These are phyloP conservation scores for Aphidius gifuensis DNA, from an alignment of 1,140 invertebrate species.

Conservation along the genomic window DNA sequence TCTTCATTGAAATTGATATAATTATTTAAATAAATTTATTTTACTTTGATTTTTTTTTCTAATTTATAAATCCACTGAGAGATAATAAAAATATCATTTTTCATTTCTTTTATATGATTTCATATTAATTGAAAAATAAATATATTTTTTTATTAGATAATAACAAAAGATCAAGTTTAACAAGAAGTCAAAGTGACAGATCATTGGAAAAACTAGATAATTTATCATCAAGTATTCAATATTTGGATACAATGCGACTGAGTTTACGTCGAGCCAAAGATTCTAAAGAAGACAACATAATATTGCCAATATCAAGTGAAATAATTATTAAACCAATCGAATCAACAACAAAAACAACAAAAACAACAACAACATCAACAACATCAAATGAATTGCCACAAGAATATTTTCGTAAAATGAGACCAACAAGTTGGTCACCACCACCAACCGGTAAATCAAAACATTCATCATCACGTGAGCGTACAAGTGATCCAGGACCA, in stretches of 20 bases:
- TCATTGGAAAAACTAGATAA: conserved; percentile 33
- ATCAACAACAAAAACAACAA: conserved; percentile 13
- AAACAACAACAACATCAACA: conserved; percentile 12
- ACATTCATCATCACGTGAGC: conserved; percentile 24
- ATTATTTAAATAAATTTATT: too few relatives aligned
- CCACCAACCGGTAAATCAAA: conserved; percentile 41
- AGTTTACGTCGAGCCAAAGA: conserved; percentile 59
- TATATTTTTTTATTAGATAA: conserved; percentile 14
- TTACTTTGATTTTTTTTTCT: too few relatives aligned
- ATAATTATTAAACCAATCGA: background rate
- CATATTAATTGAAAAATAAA: too few relatives aligned
- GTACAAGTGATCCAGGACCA: conserved; percentile 29
- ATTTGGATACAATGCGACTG: conserved; percentile 76
- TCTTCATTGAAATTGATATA: too few relatives aligned
- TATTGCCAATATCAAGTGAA: background rate
- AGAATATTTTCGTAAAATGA: conserved; percentile 45
- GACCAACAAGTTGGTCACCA: conserved; percentile 50
- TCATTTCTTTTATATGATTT: too few relatives aligned
- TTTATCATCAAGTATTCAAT: conserved; percentile 44
- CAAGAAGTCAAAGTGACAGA: conserved; percentile 49
- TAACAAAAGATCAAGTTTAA: conserved; percentile 26
- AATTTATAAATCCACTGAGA: too few relatives aligned
- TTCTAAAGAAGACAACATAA: background rate
- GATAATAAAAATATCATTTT: too few relatives aligned
- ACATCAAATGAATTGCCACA: conserved; percentile 3